Evolutionary conservation across 2,888 invertebrate genomes (phyloP).

Genomic region (Alloscopus bannaensis): DNA sequence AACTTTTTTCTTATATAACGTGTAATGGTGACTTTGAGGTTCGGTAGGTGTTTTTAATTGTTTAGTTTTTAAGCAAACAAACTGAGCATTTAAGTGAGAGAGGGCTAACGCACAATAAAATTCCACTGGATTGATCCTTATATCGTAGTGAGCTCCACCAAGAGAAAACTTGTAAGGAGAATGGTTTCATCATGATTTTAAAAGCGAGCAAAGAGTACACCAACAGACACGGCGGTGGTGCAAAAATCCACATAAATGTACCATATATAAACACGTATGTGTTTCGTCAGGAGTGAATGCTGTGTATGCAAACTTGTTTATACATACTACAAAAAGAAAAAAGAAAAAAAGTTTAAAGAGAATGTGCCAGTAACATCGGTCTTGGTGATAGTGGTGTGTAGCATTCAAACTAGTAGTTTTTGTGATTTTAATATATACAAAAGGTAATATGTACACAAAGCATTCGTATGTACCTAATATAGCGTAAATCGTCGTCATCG

Average conservation of each 20-base stretch:
- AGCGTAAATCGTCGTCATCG: not conserved
- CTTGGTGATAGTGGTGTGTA: not conserved
- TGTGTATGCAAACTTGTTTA: conserved; percentile 2
- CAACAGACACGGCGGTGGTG: not conserved
- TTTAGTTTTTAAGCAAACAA: no score
- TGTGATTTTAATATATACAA: conserved; percentile 11
- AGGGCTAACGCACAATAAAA: no score
- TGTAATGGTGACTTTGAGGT: no score
- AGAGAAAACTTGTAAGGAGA: no score
- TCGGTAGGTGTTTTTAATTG: no score
- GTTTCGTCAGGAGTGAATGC: no score
- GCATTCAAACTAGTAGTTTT: conserved; percentile 19
- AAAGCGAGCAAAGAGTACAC: no score
- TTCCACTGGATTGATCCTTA: no score
- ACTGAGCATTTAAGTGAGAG: no score
- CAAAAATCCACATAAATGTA: not conserved
- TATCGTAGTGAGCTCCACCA: no score
- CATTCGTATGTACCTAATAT: not conserved
- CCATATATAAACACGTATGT: not conserved
- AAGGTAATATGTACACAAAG: not conserved
- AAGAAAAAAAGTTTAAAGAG: conserved; percentile 6
- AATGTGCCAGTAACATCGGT: conserved; percentile 16
- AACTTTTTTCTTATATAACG: no score
- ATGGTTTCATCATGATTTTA: no score
- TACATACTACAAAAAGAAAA: conserved; percentile 6